phyloP scores from a whole-genome alignment of 2,797 vertebrate species.

The Amblyopsis hoosieri region DNA sequence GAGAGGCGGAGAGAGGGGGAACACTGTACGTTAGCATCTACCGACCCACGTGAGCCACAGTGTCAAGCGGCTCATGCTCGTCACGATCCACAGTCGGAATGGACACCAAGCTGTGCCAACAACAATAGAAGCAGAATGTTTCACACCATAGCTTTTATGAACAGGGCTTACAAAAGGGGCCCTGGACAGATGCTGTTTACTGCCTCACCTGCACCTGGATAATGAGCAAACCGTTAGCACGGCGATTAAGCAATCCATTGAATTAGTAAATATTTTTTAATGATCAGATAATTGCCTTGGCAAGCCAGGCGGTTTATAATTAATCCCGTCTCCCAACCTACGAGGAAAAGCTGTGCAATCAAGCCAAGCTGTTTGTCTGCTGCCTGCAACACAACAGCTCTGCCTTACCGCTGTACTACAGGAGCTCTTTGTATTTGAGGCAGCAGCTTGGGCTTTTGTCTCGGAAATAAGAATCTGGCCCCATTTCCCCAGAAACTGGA shows the following conservation, averaged over 20 bases:
- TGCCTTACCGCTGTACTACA: constrained; percentile 3
- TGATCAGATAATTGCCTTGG: constrained; percentile 7
- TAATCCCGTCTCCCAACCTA: constrained; percentile 3
- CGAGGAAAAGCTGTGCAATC: constrained; percentile 4
- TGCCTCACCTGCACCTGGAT: constrained; percentile 7
- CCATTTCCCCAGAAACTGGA: constrained; percentile 42
- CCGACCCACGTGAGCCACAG: not conserved
- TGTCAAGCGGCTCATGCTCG: not conserved
- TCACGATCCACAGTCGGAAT: not conserved
- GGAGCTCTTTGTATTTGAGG: constrained; percentile 46
- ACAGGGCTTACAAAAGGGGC: not conserved
- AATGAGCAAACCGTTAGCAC: constrained; percentile 3
- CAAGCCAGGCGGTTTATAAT: not conserved
- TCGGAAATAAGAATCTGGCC: constrained; percentile 34
- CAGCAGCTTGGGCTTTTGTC: constrained; percentile 59
- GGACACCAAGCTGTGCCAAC: not conserved
- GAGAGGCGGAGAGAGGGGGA: not conserved
- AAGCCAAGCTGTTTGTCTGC: constrained; percentile 27
- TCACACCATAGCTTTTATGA: not conserved
- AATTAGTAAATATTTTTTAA: not conserved
- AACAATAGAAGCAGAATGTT: not conserved
- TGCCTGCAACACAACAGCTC: constrained; percentile 23
- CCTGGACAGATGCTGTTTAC: not conserved
- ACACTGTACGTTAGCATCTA: too few relatives aligned
- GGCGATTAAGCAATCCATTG: constrained; percentile 5